These are phyloP conservation scores for Xestia rhomboidea DNA, from an alignment of 2,888 invertebrate genomes.

Conservation along the genomic window DNA sequence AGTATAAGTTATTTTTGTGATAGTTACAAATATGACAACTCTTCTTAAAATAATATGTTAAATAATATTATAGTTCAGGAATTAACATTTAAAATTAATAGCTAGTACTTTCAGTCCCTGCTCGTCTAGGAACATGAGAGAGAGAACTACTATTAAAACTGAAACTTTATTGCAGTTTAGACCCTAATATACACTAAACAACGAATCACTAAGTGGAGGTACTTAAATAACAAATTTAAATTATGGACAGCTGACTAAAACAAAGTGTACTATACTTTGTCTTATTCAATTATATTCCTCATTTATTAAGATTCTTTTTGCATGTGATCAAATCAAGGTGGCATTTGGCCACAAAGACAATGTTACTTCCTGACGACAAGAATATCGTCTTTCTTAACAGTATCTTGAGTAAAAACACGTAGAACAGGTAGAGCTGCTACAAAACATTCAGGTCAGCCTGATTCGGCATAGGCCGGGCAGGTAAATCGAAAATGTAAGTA, in stretches of 20 bases:
- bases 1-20: slow-evolving; percentile 50
- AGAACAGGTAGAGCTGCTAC: not conserved
- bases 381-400: not conserved
- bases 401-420: not conserved
- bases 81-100: slow-evolving; percentile 15
- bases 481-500: not conserved
- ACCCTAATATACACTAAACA: slow-evolving; percentile 17
- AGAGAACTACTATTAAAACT: not conserved
- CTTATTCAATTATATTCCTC: not conserved
- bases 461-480: not conserved
- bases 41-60: slow-evolving; percentile 6
- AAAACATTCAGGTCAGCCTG: not conserved
- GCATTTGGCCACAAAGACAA: not conserved
- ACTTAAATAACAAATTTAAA: slow-evolving; percentile 17
- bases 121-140: not conserved
- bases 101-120: slow-evolving; percentile 4
- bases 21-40: slow-evolving; percentile 47
- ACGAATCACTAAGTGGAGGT: slow-evolving; percentile 33
- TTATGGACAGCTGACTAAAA: slow-evolving; percentile 24
- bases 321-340: not conserved
- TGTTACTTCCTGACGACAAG: not conserved
- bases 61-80: slow-evolving; percentile 19
- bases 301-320: slow-evolving; percentile 12
- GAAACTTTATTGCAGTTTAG: not conserved
- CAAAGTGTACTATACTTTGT: not conserved